These are phyloP conservation scores for Chrysomallon squamiferum DNA, from an alignment of 1,140 invertebrate species.

Conservation along the genomic window DNA sequence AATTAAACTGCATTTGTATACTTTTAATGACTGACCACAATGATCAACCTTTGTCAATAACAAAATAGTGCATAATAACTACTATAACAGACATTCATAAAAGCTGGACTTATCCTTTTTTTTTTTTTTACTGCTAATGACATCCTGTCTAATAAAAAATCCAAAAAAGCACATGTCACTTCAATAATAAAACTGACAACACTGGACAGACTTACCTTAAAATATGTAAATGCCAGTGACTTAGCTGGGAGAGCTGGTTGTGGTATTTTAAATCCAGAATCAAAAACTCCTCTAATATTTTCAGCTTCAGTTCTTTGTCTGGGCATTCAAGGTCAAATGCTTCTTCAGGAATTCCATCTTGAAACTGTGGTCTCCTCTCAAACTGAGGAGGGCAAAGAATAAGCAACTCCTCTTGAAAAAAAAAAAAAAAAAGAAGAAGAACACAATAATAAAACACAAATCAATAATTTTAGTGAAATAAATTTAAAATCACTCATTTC, in stretches of 20 bases:
- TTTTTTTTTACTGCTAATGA: too few relatives aligned
- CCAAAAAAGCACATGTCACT: too few relatives aligned
- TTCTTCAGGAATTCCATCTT: slow-evolving; percentile 56
- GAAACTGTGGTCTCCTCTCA: slow-evolving; percentile 34
- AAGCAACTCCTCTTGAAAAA: slow-evolving; percentile 15
- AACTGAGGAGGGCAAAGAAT: slow-evolving; percentile 21
- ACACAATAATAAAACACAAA: neutral
- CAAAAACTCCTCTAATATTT: slow-evolving; percentile 58
- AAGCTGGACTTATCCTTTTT: too few relatives aligned
- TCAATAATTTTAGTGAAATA: neutral
- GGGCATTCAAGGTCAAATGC: slow-evolving; percentile 59
- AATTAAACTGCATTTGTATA: too few relatives aligned
- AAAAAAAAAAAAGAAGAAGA: neutral
- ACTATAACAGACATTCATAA: too few relatives aligned
- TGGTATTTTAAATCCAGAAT: slow-evolving; percentile 57
- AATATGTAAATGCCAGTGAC: slow-evolving; percentile 40
- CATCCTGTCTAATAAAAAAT: too few relatives aligned
- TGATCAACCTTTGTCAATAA: too few relatives aligned
- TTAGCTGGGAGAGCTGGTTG: slow-evolving; percentile 41
- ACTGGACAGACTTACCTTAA: too few relatives aligned
- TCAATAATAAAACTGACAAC: too few relatives aligned
- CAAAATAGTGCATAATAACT: too few relatives aligned
- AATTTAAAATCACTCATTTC: neutral
- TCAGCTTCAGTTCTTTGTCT: slow-evolving; percentile 50
- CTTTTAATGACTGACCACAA: too few relatives aligned